These are phyloP conservation scores for Nudaria mundana DNA, from an alignment of 2,888 invertebrate genomes.

Conservation along the genomic window DNA sequence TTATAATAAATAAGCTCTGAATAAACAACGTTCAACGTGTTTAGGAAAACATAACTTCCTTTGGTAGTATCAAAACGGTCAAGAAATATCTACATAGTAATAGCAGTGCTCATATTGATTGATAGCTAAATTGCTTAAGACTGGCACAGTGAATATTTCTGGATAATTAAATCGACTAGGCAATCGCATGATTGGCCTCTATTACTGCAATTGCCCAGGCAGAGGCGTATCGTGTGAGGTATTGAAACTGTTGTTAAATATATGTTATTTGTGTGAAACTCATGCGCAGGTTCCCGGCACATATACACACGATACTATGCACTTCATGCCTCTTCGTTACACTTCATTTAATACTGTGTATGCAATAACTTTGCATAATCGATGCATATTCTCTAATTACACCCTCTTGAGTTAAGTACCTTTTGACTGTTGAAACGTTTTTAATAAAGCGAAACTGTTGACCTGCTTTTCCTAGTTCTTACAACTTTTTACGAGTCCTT, in stretches of 20 bases:
- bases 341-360: constrained; percentile 5
- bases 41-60: too few species aligned
- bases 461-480: too few species aligned
- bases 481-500: too few species aligned
- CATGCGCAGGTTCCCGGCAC: constrained; percentile 61
- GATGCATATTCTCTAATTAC: too few species aligned
- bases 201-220: constrained; percentile 75
- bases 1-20: too few species aligned
- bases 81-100: constrained; percentile 30
- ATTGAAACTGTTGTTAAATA: constrained; percentile 64
- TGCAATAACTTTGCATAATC: background rate
- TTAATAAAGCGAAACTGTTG: too few species aligned
- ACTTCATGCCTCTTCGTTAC: constrained; percentile 4
- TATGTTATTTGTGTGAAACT: constrained; percentile 70
- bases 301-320: constrained; percentile 16
- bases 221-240: constrained; percentile 70
- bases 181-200: constrained; percentile 80
- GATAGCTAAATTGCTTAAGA: constrained; percentile 79
- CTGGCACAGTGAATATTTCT: constrained; percentile 76
- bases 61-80: too few species aligned
- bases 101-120: constrained; percentile 65
- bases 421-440: too few species aligned
- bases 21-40: too few species aligned
- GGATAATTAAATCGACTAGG: constrained; percentile 79
- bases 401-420: too few species aligned